Evolutionary conservation across 2,797 vertebrate genomes (phyloP).

Genomic region (Emys orbicularis): DNA sequence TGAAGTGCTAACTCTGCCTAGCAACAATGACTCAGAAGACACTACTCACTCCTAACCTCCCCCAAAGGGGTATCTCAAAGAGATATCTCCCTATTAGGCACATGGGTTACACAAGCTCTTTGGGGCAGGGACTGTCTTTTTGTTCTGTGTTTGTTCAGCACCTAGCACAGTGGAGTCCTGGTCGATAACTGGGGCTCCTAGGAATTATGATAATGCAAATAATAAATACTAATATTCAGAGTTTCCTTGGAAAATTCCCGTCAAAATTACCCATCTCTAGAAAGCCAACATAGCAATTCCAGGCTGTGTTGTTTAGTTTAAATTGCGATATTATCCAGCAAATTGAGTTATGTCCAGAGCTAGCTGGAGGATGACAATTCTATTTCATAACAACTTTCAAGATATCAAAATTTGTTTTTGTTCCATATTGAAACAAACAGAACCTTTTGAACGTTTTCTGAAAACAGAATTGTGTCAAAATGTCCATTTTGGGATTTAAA

Average conservation of each 20-base stretch:
- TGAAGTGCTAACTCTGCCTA: too few species aligned
- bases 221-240: too few species aligned
- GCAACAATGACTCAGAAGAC: too few species aligned
- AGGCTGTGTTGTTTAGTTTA: neutral
- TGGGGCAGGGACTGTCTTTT: too few species aligned
- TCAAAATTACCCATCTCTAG: neutral
- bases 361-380: neutral
- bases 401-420: neutral
- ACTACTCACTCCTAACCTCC: too few species aligned
- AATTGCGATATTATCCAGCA: neutral
- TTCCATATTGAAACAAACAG: neutral
- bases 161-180: too few species aligned
- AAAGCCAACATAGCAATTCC: neutral
- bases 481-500: neutral
- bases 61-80: too few species aligned
- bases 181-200: too few species aligned
- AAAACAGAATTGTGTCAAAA: neutral
- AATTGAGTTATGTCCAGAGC: neutral
- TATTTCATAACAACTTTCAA: neutral
- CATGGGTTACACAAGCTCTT: too few species aligned
- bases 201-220: too few species aligned
- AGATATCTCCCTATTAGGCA: too few species aligned
- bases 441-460: neutral
- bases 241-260: neutral
- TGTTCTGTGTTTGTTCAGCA: too few species aligned